Evolutionary conservation across 2,888 invertebrate genomes (phyloP).

Genomic region (Carcina quercana): DNA sequence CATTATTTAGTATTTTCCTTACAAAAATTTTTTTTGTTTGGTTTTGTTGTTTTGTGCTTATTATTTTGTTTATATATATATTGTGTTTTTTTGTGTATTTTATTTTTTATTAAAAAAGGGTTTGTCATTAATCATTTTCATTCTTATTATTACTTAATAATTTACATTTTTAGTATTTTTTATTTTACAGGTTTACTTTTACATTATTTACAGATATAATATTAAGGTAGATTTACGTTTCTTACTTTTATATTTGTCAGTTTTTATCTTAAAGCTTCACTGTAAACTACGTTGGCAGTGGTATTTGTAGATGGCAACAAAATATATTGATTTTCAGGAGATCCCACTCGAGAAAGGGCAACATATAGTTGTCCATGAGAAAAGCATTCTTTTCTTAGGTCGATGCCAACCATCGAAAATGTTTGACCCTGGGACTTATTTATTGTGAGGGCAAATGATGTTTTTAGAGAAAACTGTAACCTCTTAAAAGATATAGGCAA

Average conservation of each 20-base stretch:
- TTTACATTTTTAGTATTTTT: neutral
- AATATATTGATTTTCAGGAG: conserved; percentile 8
- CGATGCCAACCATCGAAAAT: conserved; percentile 8
- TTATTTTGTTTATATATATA: neutral
- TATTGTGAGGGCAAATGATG: conserved; percentile 12
- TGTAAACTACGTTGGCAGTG: conserved; percentile 7
- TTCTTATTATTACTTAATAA: neutral
- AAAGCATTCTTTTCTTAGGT: conserved; percentile 10
- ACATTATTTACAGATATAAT: neutral
- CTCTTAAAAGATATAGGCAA: conserved; percentile 4
- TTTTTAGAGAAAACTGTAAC: conserved; percentile 14
- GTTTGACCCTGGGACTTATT: conserved; percentile 13
- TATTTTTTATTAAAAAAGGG: neutral
- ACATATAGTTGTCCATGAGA: neutral
- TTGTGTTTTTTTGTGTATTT: neutral
- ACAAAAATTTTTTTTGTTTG: neutral
- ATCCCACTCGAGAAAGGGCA: conserved; percentile 4
- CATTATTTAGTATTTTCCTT: neutral
- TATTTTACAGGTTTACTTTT: neutral
- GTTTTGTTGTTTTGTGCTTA: no score
- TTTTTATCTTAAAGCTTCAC: conserved; percentile 6
- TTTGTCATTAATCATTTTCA: neutral
- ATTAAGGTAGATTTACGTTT: neutral
- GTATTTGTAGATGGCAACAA: conserved; percentile 8
- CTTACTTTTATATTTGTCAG: conserved; percentile 1